Percentiles rank a stretch among this genome's conserved stretches.
phyloP scores from a whole-genome alignment of 2,113 vertebrate species.

The Cephalopholis sonnerati region DNA sequence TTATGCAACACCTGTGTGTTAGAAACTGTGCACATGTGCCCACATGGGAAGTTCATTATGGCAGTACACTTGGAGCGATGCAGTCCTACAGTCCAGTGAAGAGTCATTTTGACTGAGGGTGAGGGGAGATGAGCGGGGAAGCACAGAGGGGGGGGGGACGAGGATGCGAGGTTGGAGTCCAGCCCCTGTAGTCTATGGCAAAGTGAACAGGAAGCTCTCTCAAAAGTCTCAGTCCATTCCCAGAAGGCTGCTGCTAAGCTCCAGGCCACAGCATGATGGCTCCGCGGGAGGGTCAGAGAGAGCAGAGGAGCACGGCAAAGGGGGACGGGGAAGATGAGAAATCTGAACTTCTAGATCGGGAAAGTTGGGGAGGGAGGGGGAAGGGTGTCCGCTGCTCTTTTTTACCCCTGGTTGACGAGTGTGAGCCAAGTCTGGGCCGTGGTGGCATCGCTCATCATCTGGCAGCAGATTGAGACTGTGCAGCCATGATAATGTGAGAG shows the following conservation, averaged over 20 bases:
- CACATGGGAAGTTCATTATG: constrained; percentile 39
- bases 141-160: constrained; percentile 14
- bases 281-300: constrained; percentile 60
- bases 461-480: constrained; percentile 95
- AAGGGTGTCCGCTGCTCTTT: constrained; percentile 55
- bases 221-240: constrained; percentile 81
- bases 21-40: constrained; percentile 28
- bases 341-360: constrained; percentile 38
- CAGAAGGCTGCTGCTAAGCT: constrained; percentile 85
- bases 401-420: constrained; percentile 49
- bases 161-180: constrained; percentile 80
- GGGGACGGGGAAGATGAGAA: constrained; percentile 29
- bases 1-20: constrained; percentile 39
- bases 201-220: constrained; percentile 84
- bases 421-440: constrained; percentile 72
- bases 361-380: background rate
- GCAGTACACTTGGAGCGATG: constrained; percentile 56
- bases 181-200: constrained; percentile 87
- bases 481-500: constrained; percentile 88
- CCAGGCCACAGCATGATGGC: constrained; percentile 78
- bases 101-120: constrained; percentile 45
- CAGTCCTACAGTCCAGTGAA: constrained; percentile 75
- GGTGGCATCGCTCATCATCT: constrained; percentile 91
- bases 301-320: constrained; percentile 45
- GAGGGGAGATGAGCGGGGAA: constrained; percentile 43